Conservation (phyloP, 2,888 invertebrate species). For the Cremastinae sp. region DNA sequence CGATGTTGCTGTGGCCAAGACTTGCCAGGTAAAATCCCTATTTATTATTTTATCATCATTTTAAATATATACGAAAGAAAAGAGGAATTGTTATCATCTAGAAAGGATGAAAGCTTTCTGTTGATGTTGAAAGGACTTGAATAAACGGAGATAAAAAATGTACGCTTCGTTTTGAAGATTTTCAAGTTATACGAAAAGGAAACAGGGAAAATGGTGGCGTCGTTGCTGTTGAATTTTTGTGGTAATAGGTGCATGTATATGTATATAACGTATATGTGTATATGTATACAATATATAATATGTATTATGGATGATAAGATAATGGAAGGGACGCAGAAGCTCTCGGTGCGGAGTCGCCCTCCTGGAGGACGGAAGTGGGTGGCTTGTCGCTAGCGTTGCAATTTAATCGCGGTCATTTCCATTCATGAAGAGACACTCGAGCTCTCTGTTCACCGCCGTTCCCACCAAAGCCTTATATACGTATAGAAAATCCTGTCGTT, state of each 20-base stretch:
- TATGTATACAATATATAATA: background rate
- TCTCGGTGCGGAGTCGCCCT: constrained; percentile 32
- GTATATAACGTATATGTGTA: constrained; percentile 15
- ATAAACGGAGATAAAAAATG: constrained; percentile 49
- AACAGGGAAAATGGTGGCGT: constrained; percentile 33
- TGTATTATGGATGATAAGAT: constrained; percentile 58
- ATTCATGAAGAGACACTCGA: constrained; percentile 62
- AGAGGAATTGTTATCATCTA: too few species aligned
- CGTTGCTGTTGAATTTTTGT: constrained; percentile 50
- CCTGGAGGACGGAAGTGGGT: constrained; percentile 40
- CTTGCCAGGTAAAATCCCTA: constrained; percentile 73
- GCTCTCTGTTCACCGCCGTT: constrained; percentile 11
- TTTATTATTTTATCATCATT: background rate
- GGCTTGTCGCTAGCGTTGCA: constrained; percentile 51
- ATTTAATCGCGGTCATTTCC: constrained; percentile 64
- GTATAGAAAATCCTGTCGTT: constrained; percentile 44
- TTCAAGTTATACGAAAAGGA: constrained; percentile 43
- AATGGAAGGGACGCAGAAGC: constrained; percentile 52
- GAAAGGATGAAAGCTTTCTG: too few species aligned
- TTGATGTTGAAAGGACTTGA: constrained; percentile 34
- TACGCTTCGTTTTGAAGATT: constrained; percentile 59
- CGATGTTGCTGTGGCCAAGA: constrained; percentile 76
- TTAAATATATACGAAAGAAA: background rate
- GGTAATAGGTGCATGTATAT: too few species aligned
- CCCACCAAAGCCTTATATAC: too few species aligned